Base-by-base conservation (phyloP, 64 coral and sea anemone species). In the Dendronephthya gigantea region DNA sequence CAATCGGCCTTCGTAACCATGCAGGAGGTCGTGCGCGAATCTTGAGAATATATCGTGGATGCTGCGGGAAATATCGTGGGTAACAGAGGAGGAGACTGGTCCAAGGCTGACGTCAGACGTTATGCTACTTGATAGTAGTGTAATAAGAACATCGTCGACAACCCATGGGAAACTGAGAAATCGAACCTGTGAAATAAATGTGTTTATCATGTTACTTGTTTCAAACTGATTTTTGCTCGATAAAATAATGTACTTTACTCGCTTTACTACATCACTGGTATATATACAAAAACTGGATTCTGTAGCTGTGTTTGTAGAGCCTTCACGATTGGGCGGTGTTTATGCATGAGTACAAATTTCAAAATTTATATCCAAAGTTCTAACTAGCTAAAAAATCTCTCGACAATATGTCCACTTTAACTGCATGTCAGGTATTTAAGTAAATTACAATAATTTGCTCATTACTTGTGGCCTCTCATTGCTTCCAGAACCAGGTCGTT, bases 161-260 rank as follows among this genome's bases (percentile, higher is more conserved):
- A 79, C 72, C 72, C 72, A 79, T 16, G 72, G 72, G 17, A 79
- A 79, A 19, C 72, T 79, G 72, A 79, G 16, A 39, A 79, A 79
- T 15, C 32, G 72, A 34, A 36, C 32, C 72, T 34, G 29, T 79
- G 72, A 62, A 22, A 17, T 6, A 45, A 45, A 45, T 45, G 11
- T 45, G 41, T 45, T n/a, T n/a, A n/a, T n/a, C n/a, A n/a, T n/a
- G n/a, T n/a, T n/a, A n/a, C n/a, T n/a, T n/a, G n/a, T n/a, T n/a
- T n/a, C n/a, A n/a, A n/a, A n/a, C n/a, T n/a, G n/a, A n/a, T n/a
- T n/a, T n/a, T n/a, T n/a, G n/a, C n/a, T n/a, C n/a, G n/a, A n/a
- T n/a, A n/a, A n/a, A n/a, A n/a, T n/a, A n/a, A n/a, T n/a, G n/a
- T n/a, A n/a, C n/a, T n/a, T n/a, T n/a, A n/a, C n/a, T n/a, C n/a